A percentile compares a stretch with the other conserved stretches of the same genome.
Conservation (phyloP, 2,888 invertebrate genomes). For the Abrostola triplasia region DNA sequence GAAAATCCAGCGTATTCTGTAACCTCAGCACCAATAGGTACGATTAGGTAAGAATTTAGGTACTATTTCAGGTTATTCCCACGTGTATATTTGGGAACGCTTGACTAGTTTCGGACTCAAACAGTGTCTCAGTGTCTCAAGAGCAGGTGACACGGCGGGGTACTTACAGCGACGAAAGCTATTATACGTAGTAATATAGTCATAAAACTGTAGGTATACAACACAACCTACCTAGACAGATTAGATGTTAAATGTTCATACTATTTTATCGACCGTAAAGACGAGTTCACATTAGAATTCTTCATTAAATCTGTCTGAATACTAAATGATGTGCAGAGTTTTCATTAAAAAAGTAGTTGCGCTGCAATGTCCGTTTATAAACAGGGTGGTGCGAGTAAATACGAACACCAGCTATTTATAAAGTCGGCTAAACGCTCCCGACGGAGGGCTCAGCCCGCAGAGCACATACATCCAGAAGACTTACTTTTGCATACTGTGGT, state of each 20-base stretch:
- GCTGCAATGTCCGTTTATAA: constrained; percentile 45
- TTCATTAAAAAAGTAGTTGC: constrained; percentile 18
- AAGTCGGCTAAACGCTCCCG: constrained; percentile 61
- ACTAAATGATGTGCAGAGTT: constrained; percentile 27
- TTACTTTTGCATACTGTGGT: neutral
- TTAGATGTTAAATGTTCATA: neutral
- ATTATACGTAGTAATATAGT: no score
- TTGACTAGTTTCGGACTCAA: no score
- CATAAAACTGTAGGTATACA: no score
- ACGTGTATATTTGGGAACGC: no score
- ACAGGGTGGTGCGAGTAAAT: constrained; percentile 58
- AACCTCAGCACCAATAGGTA: no score
- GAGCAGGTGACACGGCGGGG: no score
- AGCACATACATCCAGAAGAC: constrained; percentile 23
- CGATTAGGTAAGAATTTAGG: no score
- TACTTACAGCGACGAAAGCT: no score
- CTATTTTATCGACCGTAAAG: neutral
- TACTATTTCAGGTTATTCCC: no score
- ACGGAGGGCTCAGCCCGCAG: constrained; percentile 32
- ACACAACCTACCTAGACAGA: no score
- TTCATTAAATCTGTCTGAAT: constrained; percentile 20
- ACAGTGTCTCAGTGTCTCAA: no score
- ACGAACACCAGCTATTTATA: constrained; percentile 56
- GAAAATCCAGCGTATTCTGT: no score
- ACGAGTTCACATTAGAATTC: neutral